Percentiles rank a stretch among this genome's conserved stretches.
Evolutionary conservation across 2,888 invertebrate genomes (phyloP).

Genomic region (Philereme vetulata): DNA sequence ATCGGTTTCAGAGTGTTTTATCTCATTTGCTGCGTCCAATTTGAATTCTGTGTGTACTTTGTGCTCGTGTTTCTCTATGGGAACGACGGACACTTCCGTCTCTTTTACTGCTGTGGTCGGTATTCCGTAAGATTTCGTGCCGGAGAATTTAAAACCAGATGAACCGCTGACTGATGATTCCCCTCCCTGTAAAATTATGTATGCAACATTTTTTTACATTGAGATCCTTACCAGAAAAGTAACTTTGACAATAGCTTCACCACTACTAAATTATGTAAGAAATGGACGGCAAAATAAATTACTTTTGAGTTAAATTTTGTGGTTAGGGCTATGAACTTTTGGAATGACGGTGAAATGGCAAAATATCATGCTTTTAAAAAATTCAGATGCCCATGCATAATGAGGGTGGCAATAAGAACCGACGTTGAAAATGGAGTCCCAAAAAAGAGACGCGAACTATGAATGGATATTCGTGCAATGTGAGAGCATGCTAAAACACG

Average conservation of each 20-base stretch:
- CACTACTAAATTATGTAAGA: not conserved
- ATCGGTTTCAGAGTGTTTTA: conserved; percentile 48
- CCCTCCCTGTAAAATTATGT: conserved; percentile 57
- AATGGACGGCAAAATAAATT: not conserved
- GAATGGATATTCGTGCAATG: conserved; percentile 43
- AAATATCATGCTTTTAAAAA: conserved; percentile 24
- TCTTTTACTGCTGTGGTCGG: conserved; percentile 48
- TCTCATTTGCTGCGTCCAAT: conserved; percentile 58
- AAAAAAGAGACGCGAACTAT: conserved; percentile 38
- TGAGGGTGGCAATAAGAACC: conserved; percentile 10
- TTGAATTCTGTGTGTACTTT: conserved; percentile 57
- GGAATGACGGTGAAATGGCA: conserved; percentile 19
- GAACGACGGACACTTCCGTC: conserved; percentile 45
- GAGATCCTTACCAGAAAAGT: not conserved
- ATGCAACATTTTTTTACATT: not conserved
- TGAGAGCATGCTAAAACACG: conserved; percentile 48
- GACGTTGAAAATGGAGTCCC: conserved; percentile 36
- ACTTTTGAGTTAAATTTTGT: not conserved
- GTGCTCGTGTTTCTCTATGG: conserved; percentile 40
- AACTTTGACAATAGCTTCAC: conserved; percentile 2
- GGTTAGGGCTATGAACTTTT: conserved; percentile 3
- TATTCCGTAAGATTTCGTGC: conserved; percentile 53
- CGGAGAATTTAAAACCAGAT: conserved; percentile 57
- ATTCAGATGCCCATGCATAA: conserved; percentile 28
- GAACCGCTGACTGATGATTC: conserved; percentile 54